A percentile compares a stretch with the other conserved stretches of the same genome.
Conservation (phyloP, 2,797 vertebrate genomes). For the Pipistrellus nathusii region DNA sequence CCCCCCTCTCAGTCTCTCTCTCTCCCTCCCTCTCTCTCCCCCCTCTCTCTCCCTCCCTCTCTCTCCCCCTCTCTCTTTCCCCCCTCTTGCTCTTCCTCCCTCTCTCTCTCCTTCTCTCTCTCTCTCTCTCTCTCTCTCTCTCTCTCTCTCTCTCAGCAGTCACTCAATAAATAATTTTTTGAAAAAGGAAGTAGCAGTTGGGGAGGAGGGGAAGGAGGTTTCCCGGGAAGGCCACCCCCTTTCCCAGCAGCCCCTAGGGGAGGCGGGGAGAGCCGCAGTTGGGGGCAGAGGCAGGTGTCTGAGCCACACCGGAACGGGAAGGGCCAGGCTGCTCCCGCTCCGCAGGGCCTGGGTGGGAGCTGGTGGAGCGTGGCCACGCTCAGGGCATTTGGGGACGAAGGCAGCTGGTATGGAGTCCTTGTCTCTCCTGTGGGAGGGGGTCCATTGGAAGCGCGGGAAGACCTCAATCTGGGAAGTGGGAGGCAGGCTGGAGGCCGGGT, state of each 20-base stretch:
- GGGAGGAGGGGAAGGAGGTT: background rate
- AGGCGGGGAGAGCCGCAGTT: background rate
- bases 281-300: background rate
- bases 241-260: background rate
- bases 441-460: no score
- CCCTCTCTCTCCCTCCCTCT: no score
- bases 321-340: background rate
- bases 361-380: background rate
- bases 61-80: no score
- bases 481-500: background rate
- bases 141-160: background rate
- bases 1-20: no score
- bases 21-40: no score
- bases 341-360: fast-evolving
- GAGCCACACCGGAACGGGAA: background rate
- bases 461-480: background rate
- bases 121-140: no score
- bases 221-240: background rate
- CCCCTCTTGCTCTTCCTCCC: background rate
- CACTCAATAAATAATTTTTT: background rate
- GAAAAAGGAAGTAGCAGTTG: background rate
- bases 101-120: no score
- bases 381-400: no score
- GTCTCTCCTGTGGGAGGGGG: no score
- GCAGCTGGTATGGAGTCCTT: background rate